Evolutionary conservation across 2,797 vertebrate genomes (phyloP).

Genomic region (Nasua narica): DNA sequence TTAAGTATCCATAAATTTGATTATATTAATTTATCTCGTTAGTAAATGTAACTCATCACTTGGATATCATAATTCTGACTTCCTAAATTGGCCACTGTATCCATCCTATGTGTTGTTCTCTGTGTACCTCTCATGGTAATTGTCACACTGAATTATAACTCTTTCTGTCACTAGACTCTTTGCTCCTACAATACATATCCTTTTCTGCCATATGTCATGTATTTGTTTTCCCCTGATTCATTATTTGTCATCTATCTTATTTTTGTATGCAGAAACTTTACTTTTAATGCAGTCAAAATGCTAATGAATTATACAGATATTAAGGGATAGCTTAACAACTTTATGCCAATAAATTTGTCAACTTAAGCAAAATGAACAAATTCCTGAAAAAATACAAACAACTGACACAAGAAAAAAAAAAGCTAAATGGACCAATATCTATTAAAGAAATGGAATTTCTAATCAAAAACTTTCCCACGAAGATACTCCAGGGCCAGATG

Average conservation of each 20-base stretch:
- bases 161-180: neutral
- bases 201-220: neutral
- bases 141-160: neutral
- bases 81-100: neutral
- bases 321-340: neutral
- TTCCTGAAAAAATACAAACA: neutral
- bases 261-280: neutral
- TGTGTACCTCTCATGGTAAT: neutral
- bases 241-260: slow-evolving; percentile 3
- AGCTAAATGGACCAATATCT: neutral
- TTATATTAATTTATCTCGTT: slow-evolving; percentile 9
- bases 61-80: neutral
- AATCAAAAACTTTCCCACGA: neutral
- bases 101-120: neutral
- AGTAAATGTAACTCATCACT: neutral
- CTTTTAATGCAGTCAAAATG: slow-evolving; percentile 20
- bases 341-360: neutral
- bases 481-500: neutral
- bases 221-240: neutral
- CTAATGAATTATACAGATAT: neutral
- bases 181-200: neutral
- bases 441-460: neutral
- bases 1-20: neutral
- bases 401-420: neutral
- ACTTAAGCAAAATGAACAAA: neutral